phyloP scores from a whole-genome alignment of 2,113 vertebrate species.

The Coptodon rendalli region DNA sequence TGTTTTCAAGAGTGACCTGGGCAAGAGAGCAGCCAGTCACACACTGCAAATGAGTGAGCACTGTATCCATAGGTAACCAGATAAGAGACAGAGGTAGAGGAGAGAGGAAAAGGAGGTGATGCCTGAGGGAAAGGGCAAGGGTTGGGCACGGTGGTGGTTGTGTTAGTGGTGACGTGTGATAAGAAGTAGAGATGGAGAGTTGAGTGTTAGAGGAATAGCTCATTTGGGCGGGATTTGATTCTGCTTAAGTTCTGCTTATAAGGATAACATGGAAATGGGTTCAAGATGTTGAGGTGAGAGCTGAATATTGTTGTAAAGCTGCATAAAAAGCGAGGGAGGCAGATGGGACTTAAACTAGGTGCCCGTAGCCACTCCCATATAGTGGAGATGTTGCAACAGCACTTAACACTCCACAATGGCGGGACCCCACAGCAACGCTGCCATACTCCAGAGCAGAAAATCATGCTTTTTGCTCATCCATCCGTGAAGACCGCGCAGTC shows the following conservation, averaged over 20 bases:
- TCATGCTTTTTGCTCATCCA: conserved; percentile 15
- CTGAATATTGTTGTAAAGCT: neutral
- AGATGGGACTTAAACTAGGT: neutral
- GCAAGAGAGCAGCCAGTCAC: neutral
- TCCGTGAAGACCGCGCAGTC: neutral
- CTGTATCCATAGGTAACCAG: neutral
- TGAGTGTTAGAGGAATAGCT: neutral
- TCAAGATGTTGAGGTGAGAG: neutral
- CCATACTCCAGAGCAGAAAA: neutral
- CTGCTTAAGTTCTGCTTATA: neutral
- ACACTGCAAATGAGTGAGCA: neutral
- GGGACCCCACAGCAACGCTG: neutral
- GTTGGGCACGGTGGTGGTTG: neutral
- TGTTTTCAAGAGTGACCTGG: neutral
- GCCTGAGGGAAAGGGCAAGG: neutral
- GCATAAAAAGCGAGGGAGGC: neutral
- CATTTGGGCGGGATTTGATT: neutral
- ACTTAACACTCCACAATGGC: conserved; percentile 13
- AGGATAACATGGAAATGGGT: neutral
- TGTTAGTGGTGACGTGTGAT: neutral
- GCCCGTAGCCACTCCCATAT: conserved; percentile 34
- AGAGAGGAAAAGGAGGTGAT: neutral
- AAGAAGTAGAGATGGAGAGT: neutral
- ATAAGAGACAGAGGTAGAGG: neutral
- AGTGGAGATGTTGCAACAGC: conserved; percentile 7